Conservation (phyloP, 1,140 invertebrate genomes). For the Bombus waltoni region DNA sequence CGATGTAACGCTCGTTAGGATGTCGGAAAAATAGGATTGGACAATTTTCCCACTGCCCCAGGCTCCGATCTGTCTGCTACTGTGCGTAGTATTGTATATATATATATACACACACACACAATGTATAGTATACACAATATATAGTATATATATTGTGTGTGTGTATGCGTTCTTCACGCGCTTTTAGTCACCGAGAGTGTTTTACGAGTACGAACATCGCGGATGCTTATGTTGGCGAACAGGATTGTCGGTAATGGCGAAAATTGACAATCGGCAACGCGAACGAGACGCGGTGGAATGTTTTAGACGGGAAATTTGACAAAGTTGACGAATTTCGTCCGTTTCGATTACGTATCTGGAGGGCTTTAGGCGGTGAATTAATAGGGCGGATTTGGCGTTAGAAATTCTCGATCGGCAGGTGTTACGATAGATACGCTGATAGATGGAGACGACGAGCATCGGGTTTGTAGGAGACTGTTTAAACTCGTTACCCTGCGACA, state of each 20-base stretch:
- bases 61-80: too few relatives aligned
- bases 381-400: neutral
- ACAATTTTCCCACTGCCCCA: neutral
- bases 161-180: neutral
- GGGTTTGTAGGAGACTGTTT: neutral
- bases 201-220: neutral
- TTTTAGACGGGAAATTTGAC: neutral
- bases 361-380: neutral
- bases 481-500: neutral
- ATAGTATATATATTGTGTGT: too few relatives aligned
- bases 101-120: too few relatives aligned
- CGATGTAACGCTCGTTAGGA: slow-evolving; percentile 26
- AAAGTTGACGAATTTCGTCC: neutral
- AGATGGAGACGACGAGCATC: neutral
- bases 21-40: neutral
- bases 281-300: neutral
- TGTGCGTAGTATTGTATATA: too few relatives aligned
- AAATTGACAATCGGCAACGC: neutral
- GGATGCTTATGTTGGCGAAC: neutral
- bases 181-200: neutral
- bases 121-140: too few relatives aligned
- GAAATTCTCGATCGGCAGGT: neutral
- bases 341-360: neutral
- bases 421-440: neutral
- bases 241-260: too few relatives aligned